Evolutionary conservation across 2,113 vertebrate genomes (phyloP).

Genomic region (Siphamia tubifer): DNA sequence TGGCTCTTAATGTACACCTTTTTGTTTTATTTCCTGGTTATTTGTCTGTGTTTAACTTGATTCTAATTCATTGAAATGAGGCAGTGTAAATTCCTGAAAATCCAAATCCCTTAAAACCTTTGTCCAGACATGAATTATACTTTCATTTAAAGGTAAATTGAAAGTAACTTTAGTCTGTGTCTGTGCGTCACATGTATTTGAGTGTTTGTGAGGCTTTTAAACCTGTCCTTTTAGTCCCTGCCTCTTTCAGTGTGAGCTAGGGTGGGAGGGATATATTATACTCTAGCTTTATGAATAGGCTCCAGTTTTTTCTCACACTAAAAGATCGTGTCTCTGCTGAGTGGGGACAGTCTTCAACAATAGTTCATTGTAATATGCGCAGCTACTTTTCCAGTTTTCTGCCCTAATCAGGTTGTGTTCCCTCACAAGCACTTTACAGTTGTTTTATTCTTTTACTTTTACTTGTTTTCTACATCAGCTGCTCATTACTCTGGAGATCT

Average conservation of each 20-base stretch:
- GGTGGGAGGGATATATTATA: slow-evolving; percentile 58
- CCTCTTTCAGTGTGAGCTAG: slow-evolving; percentile 38
- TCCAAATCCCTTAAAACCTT: neutral
- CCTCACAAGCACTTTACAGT: slow-evolving; percentile 6
- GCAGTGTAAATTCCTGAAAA: neutral
- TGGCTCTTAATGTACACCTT: no score
- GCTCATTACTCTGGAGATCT: slow-evolving; percentile 1
- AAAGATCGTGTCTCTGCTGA: slow-evolving; percentile 62
- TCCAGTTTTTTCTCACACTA: slow-evolving; percentile 68
- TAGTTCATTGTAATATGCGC: slow-evolving; percentile 72
- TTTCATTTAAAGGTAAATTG: neutral
- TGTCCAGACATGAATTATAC: neutral
- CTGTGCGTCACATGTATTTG: slow-evolving; percentile 11
- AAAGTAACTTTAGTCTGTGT: neutral
- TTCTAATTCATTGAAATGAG: neutral
- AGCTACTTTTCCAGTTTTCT: slow-evolving; percentile 51
- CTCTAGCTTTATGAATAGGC: slow-evolving; percentile 72
- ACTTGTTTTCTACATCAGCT: slow-evolving; percentile 1
- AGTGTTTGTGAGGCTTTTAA: slow-evolving; percentile 34
- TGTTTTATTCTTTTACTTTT: neutral
- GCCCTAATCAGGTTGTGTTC: slow-evolving; percentile 43
- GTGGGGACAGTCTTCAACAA: slow-evolving; percentile 71
- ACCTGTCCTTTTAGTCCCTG: slow-evolving; percentile 31
- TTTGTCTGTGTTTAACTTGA: neutral
- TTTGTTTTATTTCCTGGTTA: neutral